These are phyloP conservation scores for Sycobia sp. DNA, from an alignment of 1,140 invertebrate species.

Conservation along the genomic window DNA sequence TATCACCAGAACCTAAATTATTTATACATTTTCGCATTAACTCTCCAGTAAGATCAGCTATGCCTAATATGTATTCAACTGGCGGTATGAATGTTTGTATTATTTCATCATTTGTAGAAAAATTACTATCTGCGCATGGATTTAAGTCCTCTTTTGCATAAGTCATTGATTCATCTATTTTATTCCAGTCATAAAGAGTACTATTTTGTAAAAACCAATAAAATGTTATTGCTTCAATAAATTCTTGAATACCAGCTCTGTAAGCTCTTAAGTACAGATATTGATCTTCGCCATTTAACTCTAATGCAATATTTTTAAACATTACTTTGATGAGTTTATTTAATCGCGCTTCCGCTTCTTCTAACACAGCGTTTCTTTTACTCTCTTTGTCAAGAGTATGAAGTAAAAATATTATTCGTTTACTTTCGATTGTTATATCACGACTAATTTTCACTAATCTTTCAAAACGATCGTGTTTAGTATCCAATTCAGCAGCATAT, in stretches of 20 bases:
- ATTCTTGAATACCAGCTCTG: slow-evolving; percentile 83
- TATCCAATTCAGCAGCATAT: slow-evolving; percentile 75
- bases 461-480: slow-evolving; percentile 84
- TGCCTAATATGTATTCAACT: slow-evolving; percentile 79
- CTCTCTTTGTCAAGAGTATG: slow-evolving; percentile 74
- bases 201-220: slow-evolving; percentile 68
- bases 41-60: slow-evolving; percentile 88
- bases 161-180: slow-evolving; percentile 59
- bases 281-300: slow-evolving; percentile 73
- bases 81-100: slow-evolving; percentile 61
- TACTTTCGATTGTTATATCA: slow-evolving; percentile 92
- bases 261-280: slow-evolving; percentile 79
- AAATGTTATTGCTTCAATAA: slow-evolving; percentile 83
- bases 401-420: slow-evolving; percentile 85
- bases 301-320: slow-evolving; percentile 73
- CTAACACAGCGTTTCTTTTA: slow-evolving; percentile 64
- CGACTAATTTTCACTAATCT: slow-evolving; percentile 81
- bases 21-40: slow-evolving; percentile 89
- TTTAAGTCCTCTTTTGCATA: slow-evolving; percentile 42
- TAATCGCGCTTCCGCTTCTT: slow-evolving; percentile 71
- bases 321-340: slow-evolving; percentile 65
- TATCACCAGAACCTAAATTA: slow-evolving; percentile 76
- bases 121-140: slow-evolving; percentile 17
- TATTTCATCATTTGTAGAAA: slow-evolving; percentile 33
- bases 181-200: slow-evolving; percentile 55